A percentile compares a stretch with the other conserved stretches of the same genome.
phyloP scores from a whole-genome alignment of 2,113 vertebrate genomes.

The Notarius quadriscutis region DNA sequence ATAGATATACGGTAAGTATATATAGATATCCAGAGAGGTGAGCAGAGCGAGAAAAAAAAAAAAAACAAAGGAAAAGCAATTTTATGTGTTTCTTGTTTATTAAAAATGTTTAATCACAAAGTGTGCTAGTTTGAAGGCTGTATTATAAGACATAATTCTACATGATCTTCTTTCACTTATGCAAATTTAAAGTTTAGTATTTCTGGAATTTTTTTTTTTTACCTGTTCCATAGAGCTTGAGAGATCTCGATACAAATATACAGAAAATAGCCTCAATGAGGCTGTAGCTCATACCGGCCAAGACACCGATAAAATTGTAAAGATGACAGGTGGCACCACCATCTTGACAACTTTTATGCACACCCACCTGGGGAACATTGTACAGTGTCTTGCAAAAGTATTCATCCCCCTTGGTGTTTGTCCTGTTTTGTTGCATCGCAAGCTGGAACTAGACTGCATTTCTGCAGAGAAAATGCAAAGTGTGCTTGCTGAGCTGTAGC shows the following conservation, averaged over 20 bases:
- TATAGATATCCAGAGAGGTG: not conserved
- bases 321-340: too few species aligned
- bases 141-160: not conserved
- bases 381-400: too few species aligned
- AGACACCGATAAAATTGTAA: too few species aligned
- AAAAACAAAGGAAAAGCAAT: not conserved
- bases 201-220: not conserved
- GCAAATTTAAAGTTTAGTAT: not conserved
- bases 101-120: slow-evolving; percentile 7
- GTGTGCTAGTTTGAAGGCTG: not conserved
- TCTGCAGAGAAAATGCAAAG: too few species aligned
- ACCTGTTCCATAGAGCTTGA: not conserved
- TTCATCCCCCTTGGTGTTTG: too few species aligned
- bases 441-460: too few species aligned
- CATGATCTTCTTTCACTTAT: not conserved
- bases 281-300: too few species aligned
- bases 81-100: not conserved
- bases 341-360: too few species aligned
- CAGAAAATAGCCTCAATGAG: too few species aligned
- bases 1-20: not conserved
- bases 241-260: not conserved
- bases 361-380: too few species aligned
- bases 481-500: too few species aligned
- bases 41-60: not conserved
- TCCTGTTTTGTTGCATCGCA: too few species aligned